phyloP scores from a whole-genome alignment of 2,113 vertebrate species.

The Festucalex cinctus region DNA sequence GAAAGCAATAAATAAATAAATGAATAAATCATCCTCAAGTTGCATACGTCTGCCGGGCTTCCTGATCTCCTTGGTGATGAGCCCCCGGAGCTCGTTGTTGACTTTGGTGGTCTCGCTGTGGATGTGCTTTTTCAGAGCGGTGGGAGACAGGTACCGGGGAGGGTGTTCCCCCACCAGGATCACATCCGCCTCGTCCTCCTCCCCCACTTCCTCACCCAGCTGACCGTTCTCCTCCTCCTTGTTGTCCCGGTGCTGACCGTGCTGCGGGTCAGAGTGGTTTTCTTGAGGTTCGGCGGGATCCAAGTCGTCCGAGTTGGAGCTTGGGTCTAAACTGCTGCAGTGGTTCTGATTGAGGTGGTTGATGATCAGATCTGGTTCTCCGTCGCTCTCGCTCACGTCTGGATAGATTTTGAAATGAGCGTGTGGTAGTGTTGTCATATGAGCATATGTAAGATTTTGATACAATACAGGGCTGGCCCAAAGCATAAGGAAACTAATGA shows the following conservation, averaged over 20 bases:
- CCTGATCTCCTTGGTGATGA: slow-evolving; percentile 92
- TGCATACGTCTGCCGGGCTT: slow-evolving; percentile 93
- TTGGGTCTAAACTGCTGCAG: slow-evolving; percentile 57
- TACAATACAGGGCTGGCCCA: too few relatives aligned
- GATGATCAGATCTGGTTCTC: slow-evolving; percentile 73
- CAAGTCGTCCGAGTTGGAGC: slow-evolving; percentile 40
- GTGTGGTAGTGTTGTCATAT: background rate
- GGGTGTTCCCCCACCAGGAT: slow-evolving; percentile 46
- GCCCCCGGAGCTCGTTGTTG: slow-evolving; percentile 84
- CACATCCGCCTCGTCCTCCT: slow-evolving; percentile 62
- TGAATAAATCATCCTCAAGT: background rate
- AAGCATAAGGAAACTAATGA: too few relatives aligned
- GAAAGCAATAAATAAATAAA: background rate
- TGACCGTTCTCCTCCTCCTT: slow-evolving; percentile 72
- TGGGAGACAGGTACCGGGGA: slow-evolving; percentile 72
- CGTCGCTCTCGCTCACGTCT: slow-evolving; percentile 74
- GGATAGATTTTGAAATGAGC: background rate
- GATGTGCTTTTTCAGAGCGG: slow-evolving; percentile 77
- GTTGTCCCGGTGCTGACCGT: slow-evolving; percentile 27
- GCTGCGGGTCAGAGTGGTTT: slow-evolving; percentile 49
- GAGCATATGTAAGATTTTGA: too few relatives aligned
- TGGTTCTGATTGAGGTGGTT: slow-evolving; percentile 81
- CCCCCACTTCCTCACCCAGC: slow-evolving; percentile 46
- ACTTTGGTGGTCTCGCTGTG: slow-evolving; percentile 81
- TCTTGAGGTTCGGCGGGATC: slow-evolving; percentile 36